These are phyloP conservation scores for Sylvicola cinctus DNA, from an alignment of 2,888 invertebrate species.

Conservation along the genomic window DNA sequence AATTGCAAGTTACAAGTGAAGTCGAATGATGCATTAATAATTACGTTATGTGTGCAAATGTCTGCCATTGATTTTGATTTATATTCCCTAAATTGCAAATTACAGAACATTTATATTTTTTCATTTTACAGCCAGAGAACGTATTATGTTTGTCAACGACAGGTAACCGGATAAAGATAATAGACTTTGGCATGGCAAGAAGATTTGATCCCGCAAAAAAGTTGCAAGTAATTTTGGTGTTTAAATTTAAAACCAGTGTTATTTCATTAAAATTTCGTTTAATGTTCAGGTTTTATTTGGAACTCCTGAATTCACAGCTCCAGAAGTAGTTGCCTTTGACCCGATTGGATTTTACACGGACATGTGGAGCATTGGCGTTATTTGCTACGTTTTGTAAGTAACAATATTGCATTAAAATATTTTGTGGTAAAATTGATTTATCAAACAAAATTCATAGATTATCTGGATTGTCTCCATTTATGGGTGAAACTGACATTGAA, in stretches of 20 bases:
- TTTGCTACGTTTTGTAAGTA: constrained; percentile 87
- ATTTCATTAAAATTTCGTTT: background rate
- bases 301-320: constrained; percentile 56
- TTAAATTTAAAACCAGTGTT: background rate
- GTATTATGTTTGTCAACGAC: constrained; percentile 78
- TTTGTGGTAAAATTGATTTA: background rate
- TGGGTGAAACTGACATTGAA: constrained; percentile 84
- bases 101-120: too few relatives aligned
- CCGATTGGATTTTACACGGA: constrained; percentile 81
- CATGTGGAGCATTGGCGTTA: constrained; percentile 93
- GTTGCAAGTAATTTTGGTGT: constrained; percentile 33
- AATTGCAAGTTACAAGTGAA: too few relatives aligned
- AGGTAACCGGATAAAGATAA: constrained; percentile 88
- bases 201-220: constrained; percentile 72
- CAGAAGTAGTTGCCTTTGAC: constrained; percentile 89
- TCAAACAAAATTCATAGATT: constrained; percentile 33
- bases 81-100: too few relatives aligned
- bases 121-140: constrained; percentile 93
- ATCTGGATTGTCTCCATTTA: constrained; percentile 85
- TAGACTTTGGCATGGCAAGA: constrained; percentile 86
- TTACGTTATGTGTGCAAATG: too few relatives aligned
- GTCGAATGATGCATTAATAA: too few relatives aligned
- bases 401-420: background rate
- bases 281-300: constrained; percentile 54
- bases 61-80: too few relatives aligned